These are phyloP conservation scores for Lophochroa leadbeateri DNA, from an alignment of 2,113 vertebrate genomes.

Conservation along the genomic window DNA sequence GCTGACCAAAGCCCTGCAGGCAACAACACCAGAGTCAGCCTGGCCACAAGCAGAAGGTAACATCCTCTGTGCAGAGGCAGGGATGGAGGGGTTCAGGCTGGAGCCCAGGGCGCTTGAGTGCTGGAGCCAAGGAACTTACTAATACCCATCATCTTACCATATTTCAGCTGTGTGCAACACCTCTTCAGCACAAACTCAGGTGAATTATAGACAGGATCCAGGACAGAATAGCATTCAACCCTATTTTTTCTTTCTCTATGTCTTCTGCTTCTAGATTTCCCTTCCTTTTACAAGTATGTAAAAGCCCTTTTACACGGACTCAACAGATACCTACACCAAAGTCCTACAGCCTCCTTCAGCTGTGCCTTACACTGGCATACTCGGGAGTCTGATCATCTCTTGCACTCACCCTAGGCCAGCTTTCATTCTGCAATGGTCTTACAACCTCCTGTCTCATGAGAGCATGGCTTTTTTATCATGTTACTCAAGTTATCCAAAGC, in stretches of 20 bases:
- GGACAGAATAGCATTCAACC: neutral
- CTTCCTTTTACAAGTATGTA: neutral
- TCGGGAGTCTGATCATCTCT: neutral
- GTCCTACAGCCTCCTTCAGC: neutral
- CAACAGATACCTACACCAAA: neutral
- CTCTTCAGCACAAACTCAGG: neutral
- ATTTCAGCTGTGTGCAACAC: neutral
- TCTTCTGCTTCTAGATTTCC: neutral
- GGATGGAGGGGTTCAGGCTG: neutral
- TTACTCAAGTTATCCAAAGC: neutral
- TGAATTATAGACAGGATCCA: neutral
- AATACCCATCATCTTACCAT: neutral
- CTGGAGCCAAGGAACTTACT: neutral
- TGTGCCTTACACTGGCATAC: neutral
- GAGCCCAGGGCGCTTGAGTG: neutral
- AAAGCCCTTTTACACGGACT: neutral
- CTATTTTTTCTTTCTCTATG: neutral
- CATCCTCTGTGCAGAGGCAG: neutral
- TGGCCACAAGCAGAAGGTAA: neutral
- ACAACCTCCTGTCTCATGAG: neutral
- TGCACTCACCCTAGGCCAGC: neutral
- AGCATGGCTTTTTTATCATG: neutral
- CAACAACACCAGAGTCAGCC: neutral
- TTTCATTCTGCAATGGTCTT: neutral
- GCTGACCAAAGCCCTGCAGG: neutral